A percentile compares a stretch with the other conserved stretches of the same genome.
These are phyloP conservation scores for Galeopsomyia nigrocyanea DNA, from an alignment of 2,888 invertebrate species.

Conservation along the genomic window DNA sequence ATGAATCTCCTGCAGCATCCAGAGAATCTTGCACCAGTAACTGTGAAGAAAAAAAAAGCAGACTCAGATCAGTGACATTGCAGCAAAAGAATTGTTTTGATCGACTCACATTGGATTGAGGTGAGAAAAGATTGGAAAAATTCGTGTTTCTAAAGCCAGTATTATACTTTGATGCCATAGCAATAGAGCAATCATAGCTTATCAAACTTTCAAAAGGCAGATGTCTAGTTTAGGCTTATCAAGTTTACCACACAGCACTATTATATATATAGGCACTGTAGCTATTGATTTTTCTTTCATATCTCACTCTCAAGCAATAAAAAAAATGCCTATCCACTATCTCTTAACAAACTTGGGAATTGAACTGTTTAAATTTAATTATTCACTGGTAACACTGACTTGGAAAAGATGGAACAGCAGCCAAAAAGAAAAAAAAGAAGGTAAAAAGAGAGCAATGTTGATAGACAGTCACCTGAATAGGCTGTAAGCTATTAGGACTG, in stretches of 20 bases:
- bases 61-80: background rate
- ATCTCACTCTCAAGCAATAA: background rate
- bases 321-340: too few relatives aligned
- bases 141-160: background rate
- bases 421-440: background rate
- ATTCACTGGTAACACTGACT: too few relatives aligned
- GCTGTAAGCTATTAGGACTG: slow-evolving; percentile 66
- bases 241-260: slow-evolving; percentile 6
- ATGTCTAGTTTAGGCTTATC: slow-evolving; percentile 35
- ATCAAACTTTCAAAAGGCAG: slow-evolving; percentile 33
- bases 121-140: background rate
- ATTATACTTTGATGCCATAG: slow-evolving; percentile 14
- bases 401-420: too few relatives aligned
- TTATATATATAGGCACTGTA: slow-evolving; percentile 24
- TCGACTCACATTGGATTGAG: background rate
- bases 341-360: too few relatives aligned
- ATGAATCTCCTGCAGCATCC: slow-evolving; percentile 73
- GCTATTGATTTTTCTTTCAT: slow-evolving; percentile 42
- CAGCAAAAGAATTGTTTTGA: background rate
- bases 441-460: background rate
- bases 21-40: slow-evolving; percentile 68
- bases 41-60: slow-evolving; percentile 51
- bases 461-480: slow-evolving; percentile 62
- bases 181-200: slow-evolving; percentile 9
- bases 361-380: too few relatives aligned